Evolutionary conservation across 2,888 invertebrate genomes (phyloP).

Genomic region (Diaprepes abbreviatus): DNA sequence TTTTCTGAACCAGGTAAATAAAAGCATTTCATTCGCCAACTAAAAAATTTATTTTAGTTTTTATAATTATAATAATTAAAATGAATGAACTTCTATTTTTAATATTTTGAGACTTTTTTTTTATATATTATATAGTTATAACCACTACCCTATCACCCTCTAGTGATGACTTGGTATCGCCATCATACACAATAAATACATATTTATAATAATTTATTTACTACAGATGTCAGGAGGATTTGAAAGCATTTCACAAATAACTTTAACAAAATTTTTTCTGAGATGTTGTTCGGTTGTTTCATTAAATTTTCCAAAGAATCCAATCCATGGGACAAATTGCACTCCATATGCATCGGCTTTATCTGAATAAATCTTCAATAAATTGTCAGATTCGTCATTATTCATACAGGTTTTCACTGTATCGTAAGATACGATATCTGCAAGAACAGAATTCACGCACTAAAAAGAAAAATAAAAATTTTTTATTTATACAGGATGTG

Average conservation of each 20-base stretch:
- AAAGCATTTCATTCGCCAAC: no score
- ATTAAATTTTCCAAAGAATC: constrained; percentile 2
- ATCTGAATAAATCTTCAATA: background rate
- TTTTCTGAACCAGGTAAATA: no score
- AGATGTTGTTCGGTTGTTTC: background rate
- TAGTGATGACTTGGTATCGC: no score
- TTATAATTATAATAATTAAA: no score
- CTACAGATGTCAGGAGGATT: background rate
- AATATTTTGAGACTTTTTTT: no score
- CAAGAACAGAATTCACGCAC: no score
- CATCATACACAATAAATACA: no score
- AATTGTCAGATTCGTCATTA: background rate
- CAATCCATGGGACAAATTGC: constrained; percentile 9
- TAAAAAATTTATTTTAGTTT: no score
- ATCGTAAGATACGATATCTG: constrained; percentile 9
- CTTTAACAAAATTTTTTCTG: background rate
- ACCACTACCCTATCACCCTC: no score
- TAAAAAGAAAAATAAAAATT: constrained; percentile 9
- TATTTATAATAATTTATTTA: background rate
- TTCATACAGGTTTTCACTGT: constrained; percentile 15
- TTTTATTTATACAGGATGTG: no score
- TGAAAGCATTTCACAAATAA: constrained; percentile 8
- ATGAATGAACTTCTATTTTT: no score
- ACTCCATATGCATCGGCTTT: background rate
- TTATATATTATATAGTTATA: no score